Base-by-base conservation (phyloP, 2,113 vertebrate genomes). In the Trachemys scripta region DNA sequence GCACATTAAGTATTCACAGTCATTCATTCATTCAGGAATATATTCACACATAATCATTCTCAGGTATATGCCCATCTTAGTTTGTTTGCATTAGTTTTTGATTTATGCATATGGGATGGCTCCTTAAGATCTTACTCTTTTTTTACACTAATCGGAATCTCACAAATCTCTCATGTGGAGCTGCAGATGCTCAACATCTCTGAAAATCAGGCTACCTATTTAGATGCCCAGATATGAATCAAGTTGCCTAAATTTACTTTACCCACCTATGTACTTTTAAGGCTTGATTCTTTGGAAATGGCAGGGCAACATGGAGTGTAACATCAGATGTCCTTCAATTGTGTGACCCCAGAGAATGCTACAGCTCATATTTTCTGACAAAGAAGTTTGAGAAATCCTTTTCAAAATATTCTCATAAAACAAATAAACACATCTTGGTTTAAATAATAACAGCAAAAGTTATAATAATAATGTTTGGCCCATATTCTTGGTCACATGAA, bases 401-500 rank as follows among this genome's bases (percentile, higher is more conserved):
- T 92, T 69, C 82, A 19, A 1, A 62, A 29, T 38, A n/a, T 0
- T 0, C 50, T 84, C 51, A 38, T 85, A 91, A 96, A 87, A 83
- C 85, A 92, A 81, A 88, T 6, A 51, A 96, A 83, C 79, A 92
- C 57, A 90, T 75, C 86, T 53, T 79, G 79, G 83, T 95, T 97
- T 88, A 80, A 84, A 90, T 94, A 97, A 97, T 94, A 6, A 0
- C 62, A 62, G 79, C 57, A 62, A 62, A 2, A 16, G 81, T 87
- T 93, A 96, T 84, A 97, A 94, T 95, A 0, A 3, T 47, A 85
- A 45, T 81, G 83, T 88, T 84, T 87, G 87, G 79, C 50, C 95
- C 92, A 91, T 95, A 96, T 95, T 96, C 65, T 72, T 72, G 65
- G 65, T 72, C 85, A 96, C 95, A 96, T 47, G 87, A 94, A 92